Base-by-base conservation (phyloP, 2,797 vertebrate species). In the Silurus aristotelis region DNA sequence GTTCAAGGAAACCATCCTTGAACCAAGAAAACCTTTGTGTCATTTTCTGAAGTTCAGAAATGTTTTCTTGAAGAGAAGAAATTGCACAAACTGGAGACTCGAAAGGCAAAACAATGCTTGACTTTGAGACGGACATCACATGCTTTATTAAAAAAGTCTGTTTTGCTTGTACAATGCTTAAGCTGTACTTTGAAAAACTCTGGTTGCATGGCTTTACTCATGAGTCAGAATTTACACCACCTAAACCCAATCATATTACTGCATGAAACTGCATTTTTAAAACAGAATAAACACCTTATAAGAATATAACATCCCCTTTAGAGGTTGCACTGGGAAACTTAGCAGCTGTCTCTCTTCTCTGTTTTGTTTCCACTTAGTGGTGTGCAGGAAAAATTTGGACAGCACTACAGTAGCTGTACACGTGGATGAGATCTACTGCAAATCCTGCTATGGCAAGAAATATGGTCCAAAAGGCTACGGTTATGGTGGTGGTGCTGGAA, bases 381-480 rank as follows among this genome's bases (percentile, higher is more conserved):
- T 96, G 84, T 99, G 98, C 85, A 98, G 94, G 92, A 99, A 99
- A 95, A 99, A 97, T 88, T 92, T 99, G 92, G 98, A 99, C 93
- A 99, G 98, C 92, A 99, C 98, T 55, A 99, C 98, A 0, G 97
- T 99, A 82, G 96, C 98, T 0, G 97, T 98, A 90, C 98, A 99
- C 0, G 96, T 94, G 43, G 96, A 99, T 48, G 97, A 99, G 90
- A 98, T 99, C 93, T 99, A 97, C 93, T 99, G 98, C 94, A 98
- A 98, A 91, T 97, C 97, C 1, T 99, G 98, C 93, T 99, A 99
- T 0, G 97, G 97, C 90, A 99, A 98, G 95, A 99, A 98, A 91
- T 97, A 99, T 0, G 98, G 98, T 4, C 98, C 98, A 80, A 99
- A 99, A 94, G 98, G 98, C 91, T 99, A 99, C 0, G 98, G 98